Percentiles rank a stretch among this genome's conserved stretches.
These are phyloP conservation scores for Lerema accius DNA, from an alignment of 1,140 invertebrate genomes.

Conservation along the genomic window DNA sequence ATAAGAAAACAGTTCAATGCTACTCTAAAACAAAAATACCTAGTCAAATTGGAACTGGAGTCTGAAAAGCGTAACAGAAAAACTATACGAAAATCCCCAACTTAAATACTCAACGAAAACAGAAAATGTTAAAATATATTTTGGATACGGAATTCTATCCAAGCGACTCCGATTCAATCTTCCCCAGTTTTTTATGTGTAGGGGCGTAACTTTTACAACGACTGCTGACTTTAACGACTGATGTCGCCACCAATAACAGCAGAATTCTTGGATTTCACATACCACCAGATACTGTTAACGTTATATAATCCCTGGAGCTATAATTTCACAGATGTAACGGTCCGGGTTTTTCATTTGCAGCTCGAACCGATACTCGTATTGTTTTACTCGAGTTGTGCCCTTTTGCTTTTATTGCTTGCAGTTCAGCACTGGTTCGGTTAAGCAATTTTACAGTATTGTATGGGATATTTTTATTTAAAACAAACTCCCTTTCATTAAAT, in stretches of 20 bases:
- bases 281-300: slow-evolving; percentile 21
- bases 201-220: slow-evolving; percentile 23
- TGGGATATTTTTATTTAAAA: background rate
- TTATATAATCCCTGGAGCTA: slow-evolving; percentile 25
- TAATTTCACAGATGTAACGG: slow-evolving; percentile 29
- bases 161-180: background rate
- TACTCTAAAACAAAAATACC: too few species aligned
- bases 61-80: too few species aligned
- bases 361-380: slow-evolving; percentile 15
- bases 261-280: slow-evolving; percentile 33
- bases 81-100: too few species aligned
- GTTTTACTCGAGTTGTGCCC: slow-evolving; percentile 18
- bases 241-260: slow-evolving; percentile 46
- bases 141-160: background rate
- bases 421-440: too few species aligned
- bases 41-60: too few species aligned
- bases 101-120: too few species aligned
- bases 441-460: slow-evolving; percentile 3
- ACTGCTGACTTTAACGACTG: slow-evolving; percentile 44
- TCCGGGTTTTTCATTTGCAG: slow-evolving; percentile 29
- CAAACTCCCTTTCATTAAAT: background rate
- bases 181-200: slow-evolving; percentile 14
- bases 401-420: slow-evolving; percentile 16
- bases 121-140: background rate
- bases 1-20: too few species aligned